A percentile compares a stretch with the other conserved stretches of the same genome.
Evolutionary conservation across 2,888 invertebrate species (phyloP).

Genomic region (Zaprionus bogoriensis): DNA sequence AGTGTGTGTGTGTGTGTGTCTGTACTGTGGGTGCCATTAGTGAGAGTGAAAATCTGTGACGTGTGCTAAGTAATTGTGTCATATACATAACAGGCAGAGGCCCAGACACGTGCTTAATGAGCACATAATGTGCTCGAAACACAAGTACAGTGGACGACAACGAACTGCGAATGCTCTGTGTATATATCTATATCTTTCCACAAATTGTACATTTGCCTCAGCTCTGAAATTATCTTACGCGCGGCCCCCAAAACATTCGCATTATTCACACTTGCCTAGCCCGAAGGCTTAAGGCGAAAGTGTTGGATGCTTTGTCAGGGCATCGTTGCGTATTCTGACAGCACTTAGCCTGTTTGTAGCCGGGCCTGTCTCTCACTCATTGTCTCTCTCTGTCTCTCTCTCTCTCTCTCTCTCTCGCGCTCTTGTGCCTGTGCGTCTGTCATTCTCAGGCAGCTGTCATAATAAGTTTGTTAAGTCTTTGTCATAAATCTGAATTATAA

Average conservation of each 20-base stretch:
- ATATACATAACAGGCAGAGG: conserved; percentile 38
- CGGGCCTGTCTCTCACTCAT: not conserved
- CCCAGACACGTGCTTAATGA: conserved; percentile 56
- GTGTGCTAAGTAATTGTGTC: conserved; percentile 75
- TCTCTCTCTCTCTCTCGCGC: not conserved
- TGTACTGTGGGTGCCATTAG: conserved; percentile 56
- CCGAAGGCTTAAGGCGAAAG: too few relatives aligned
- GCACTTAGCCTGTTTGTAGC: conserved; percentile 20
- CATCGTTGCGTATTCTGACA: conserved; percentile 24
- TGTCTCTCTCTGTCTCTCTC: not conserved
- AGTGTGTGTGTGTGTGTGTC: conserved; percentile 11
- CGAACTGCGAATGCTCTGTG: not conserved
- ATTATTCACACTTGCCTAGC: too few relatives aligned
- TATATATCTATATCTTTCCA: too few relatives aligned
- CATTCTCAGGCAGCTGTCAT: conserved; percentile 51
- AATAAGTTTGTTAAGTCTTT: conserved; percentile 65
- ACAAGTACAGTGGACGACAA: not conserved
- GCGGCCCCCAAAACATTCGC: not conserved
- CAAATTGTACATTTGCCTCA: too few relatives aligned
- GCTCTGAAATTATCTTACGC: not conserved
- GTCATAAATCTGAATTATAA: conserved; percentile 72
- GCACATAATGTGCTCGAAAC: conserved; percentile 29
- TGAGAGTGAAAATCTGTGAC: conserved; percentile 68
- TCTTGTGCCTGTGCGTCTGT: conserved; percentile 27
- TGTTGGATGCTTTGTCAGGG: conserved; percentile 9